Base-by-base conservation (phyloP, 2,888 invertebrate genomes). In the Allophyes oxyacanthae region DNA sequence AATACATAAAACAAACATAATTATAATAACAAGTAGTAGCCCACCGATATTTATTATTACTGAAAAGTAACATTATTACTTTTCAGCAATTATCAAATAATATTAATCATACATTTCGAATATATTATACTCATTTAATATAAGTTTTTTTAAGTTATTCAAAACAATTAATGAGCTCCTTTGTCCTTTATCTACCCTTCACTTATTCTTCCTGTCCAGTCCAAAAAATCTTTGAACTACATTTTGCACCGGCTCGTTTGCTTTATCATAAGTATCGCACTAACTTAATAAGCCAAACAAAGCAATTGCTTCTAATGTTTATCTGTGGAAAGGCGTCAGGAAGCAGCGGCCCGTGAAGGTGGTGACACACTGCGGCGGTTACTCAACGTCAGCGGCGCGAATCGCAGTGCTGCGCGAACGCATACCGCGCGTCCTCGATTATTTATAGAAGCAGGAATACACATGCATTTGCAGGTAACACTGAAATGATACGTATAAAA, bases 321-420 rank as follows among this genome's bases (percentile, higher is more conserved):
- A 73, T 76, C 68, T 58, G 68, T 66, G 50, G 71, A 73, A 68
- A 73, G 62, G 73, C 72, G 69, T 75, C 57, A 68, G 66, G 65
- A 71, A 68, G 78, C 79, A 77, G 59, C 79, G 77, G 78, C 72
- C 79, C 85, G 81, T 87, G 87, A 87, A 88, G 86, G 84, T 85
- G 85, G 86, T 77, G 85, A 85, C 84, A 80, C 77, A 80, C 77
- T 76, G 77, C 58, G 71, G 70, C 67, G 76, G 72, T 88, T 88
- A 84, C 83, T 77, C 80, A 86, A 86, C 82, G 66, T 67, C 75
- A 66, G 55, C 58, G 61, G 59, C 57, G 61, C 67, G 67, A 65
- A 69, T 67, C 74, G 69, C 62, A 58, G 53, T 54, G 50, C 62
- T 57, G 71, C 65, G 64, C 72, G 52, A 53, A 68, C 64, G 59